These are phyloP conservation scores for Eurytoma californica DNA, from an alignment of 2,888 invertebrate genomes.

Conservation along the genomic window DNA sequence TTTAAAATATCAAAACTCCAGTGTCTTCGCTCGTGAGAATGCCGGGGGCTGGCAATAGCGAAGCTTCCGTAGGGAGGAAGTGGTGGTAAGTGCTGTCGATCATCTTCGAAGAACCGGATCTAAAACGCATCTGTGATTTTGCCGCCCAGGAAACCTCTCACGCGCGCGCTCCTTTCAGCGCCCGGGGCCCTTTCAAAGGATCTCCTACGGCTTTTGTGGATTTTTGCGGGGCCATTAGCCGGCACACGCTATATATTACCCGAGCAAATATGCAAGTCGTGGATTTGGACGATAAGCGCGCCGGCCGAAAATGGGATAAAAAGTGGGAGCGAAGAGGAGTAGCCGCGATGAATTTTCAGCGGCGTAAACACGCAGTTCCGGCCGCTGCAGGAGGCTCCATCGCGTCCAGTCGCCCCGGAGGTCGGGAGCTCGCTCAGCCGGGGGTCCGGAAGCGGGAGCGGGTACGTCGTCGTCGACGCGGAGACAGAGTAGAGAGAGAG, in stretches of 20 bases:
- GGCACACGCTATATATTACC: not conserved
- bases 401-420: not conserved
- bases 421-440: slow-evolving; percentile 15
- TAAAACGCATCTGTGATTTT: slow-evolving; percentile 27
- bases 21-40: slow-evolving; percentile 4
- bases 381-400: not conserved
- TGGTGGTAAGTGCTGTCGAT: slow-evolving; percentile 6
- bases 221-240: slow-evolving; percentile 1
- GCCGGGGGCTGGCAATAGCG: slow-evolving; percentile 16
- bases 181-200: not conserved
- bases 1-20: too few relatives aligned
- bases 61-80: slow-evolving; percentile 39
- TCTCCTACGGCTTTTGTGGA: slow-evolving; percentile 11
- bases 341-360: slow-evolving; percentile 28
- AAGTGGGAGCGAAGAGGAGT: not conserved
- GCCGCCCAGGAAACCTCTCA: not conserved
- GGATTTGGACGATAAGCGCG: too few relatives aligned
- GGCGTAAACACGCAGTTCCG: slow-evolving; percentile 20
- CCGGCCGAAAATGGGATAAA: not conserved
- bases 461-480: slow-evolving; percentile 57
- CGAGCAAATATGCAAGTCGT: not conserved
- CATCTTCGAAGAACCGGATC: slow-evolving; percentile 22
- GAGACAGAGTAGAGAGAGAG: slow-evolving; percentile 48
- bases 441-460: slow-evolving; percentile 25
- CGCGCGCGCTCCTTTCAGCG: not conserved